Evolutionary conservation across 2,888 invertebrate species (phyloP).

Genomic region (Drosophila robusta): DNA sequence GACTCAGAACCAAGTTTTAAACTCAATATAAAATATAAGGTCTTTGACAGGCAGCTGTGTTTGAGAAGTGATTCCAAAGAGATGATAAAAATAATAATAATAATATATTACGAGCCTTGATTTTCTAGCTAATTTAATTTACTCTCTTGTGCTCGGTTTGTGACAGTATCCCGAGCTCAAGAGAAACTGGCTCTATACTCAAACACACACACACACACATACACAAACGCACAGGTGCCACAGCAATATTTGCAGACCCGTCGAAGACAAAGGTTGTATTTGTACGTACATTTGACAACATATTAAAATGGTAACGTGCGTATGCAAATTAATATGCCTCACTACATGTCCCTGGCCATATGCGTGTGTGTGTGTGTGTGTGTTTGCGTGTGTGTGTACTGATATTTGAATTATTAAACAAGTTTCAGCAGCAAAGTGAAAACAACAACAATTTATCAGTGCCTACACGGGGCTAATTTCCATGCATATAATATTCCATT

Average conservation of each 20-base stretch:
- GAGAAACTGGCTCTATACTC: neutral
- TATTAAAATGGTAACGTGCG: slow-evolving; percentile 38
- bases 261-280: slow-evolving; percentile 27
- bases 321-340: slow-evolving; percentile 57
- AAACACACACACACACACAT: neutral
- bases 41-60: too few relatives aligned
- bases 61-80: too few relatives aligned
- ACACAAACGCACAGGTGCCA: neutral
- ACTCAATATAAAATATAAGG: too few relatives aligned
- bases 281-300: slow-evolving; percentile 45
- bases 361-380: slow-evolving; percentile 14
- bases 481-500: slow-evolving; percentile 67
- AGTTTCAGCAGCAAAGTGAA: slow-evolving; percentile 62
- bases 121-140: too few relatives aligned
- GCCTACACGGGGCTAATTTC: slow-evolving; percentile 60
- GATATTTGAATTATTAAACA: slow-evolving; percentile 77
- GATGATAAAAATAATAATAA: too few relatives aligned
- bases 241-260: neutral
- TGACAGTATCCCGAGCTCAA: too few relatives aligned
- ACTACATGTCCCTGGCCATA: slow-evolving; percentile 6
- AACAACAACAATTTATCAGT: slow-evolving; percentile 71
- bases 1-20: too few relatives aligned
- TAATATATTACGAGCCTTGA: too few relatives aligned
- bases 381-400: slow-evolving; percentile 29
- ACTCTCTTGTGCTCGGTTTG: too few relatives aligned